Base-by-base conservation (phyloP, 2,797 vertebrate species). In the Enteromius treurensis region DNA sequence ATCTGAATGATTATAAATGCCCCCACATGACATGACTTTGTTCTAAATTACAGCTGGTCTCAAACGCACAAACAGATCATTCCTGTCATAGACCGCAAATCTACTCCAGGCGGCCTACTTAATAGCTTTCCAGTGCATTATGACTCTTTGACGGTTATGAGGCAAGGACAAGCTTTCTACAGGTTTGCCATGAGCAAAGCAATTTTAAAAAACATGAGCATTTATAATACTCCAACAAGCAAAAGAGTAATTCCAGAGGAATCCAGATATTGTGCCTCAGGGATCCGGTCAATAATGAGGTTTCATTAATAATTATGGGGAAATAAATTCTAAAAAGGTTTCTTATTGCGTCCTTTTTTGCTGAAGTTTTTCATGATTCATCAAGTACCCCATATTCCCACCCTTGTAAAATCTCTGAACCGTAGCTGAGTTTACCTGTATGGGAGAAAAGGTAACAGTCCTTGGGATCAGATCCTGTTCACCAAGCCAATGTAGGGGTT, bases 391-490 rank as follows among this genome's bases (percentile, higher is more conserved):
- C 45, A 47, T 76, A 29, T 69, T 58, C 69, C 83, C 82, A 82
- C 85, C 87, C 71, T 87, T 60, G 83, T 86, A 70, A 82, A 85
- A 75, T 81, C 32, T 67, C 69, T 65, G 45, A 84, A 70, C 58
- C 32, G 42, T 79, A 81, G 49, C 77, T 70, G 34, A 51, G 86
- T 92, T 95, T 95, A 95, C 95, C 95, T 96, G 94, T 84, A 92
- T 79, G 88, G 91, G 91, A 94, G 93, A 94, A 94, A 92, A 88
- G 83, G 92, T 93, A 95, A 95, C 93, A 94, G 90, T 94, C 95
- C 94, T 94, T 77, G 94, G 94, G 95, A 95, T 95, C 94, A 95
- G 93, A 92, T 94, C 93, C 94, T 94, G 91, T 94, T 88, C 92
- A 94, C 94, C 93, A 91, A 89, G 91, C 89, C 91, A 89, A 91